Conservation (phyloP, 2,888 invertebrate species). For the Aethes cnicana region DNA sequence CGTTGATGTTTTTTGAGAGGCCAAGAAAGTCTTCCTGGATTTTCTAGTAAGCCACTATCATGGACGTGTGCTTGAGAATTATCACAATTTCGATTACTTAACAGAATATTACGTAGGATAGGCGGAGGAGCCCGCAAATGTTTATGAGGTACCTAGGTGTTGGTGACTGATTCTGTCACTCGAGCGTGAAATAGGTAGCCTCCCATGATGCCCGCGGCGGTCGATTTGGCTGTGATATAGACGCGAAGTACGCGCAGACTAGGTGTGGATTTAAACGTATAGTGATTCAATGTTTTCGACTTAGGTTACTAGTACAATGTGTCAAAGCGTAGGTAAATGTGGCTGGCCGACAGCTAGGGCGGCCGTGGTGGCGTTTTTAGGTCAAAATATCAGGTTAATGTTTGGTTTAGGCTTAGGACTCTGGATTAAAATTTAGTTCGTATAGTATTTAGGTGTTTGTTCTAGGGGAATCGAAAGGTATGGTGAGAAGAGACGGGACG, state of each 20-base stretch:
- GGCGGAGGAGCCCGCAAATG: slow-evolving; percentile 15
- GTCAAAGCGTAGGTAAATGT: slow-evolving; percentile 17
- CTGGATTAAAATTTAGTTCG: slow-evolving; percentile 24
- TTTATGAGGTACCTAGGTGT: too few relatives aligned
- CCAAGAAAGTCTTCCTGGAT: slow-evolving; percentile 15
- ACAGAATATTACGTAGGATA: slow-evolving; percentile 25
- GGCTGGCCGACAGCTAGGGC: slow-evolving; percentile 2
- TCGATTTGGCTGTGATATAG: slow-evolving; percentile 73
- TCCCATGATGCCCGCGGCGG: slow-evolving; percentile 47
- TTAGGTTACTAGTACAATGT: slow-evolving; percentile 28
- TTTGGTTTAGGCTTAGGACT: slow-evolving; percentile 22
- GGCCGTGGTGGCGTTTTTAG: slow-evolving; percentile 17
- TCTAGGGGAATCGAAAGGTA: slow-evolving; percentile 19
- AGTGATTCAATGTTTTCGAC: slow-evolving; percentile 25
- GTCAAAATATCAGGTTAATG: slow-evolving; percentile 23
- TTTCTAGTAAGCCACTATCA: slow-evolving; percentile 1
- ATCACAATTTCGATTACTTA: slow-evolving; percentile 28
- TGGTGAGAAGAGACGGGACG: slow-evolving; percentile 28
- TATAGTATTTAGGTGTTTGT: slow-evolving; percentile 18
- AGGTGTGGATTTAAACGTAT: slow-evolving; percentile 38
- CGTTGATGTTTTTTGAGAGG: neutral
- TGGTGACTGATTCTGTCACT: neutral
- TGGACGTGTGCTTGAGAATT: slow-evolving; percentile 17
- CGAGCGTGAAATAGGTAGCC: neutral
- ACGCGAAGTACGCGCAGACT: slow-evolving; percentile 40